These are phyloP conservation scores for Propithecus coquereli DNA, from an alignment of 2,113 vertebrate species.

Conservation along the genomic window DNA sequence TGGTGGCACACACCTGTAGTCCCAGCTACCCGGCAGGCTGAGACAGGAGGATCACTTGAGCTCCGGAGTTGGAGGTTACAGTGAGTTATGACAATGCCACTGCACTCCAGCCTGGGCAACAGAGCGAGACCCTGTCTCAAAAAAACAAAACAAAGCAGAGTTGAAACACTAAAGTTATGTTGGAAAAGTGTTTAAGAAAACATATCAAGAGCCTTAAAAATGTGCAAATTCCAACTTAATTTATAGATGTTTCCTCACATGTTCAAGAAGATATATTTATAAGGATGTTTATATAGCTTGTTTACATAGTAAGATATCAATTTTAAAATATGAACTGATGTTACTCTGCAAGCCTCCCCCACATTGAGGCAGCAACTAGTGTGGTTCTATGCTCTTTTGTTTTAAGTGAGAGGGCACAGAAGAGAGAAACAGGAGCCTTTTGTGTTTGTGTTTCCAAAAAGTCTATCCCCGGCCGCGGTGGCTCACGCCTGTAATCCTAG, in stretches of 20 bases:
- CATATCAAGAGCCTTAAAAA: background rate
- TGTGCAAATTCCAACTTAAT: background rate
- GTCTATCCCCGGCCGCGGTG: background rate
- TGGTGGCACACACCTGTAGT: background rate
- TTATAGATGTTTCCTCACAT: background rate
- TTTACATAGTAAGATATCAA: background rate
- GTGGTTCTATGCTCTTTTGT: conserved; percentile 35
- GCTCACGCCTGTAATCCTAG: no score
- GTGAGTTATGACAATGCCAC: background rate
- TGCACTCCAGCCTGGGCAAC: background rate
- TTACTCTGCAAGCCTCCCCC: background rate
- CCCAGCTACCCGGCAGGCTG: background rate
- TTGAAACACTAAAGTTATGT: background rate
- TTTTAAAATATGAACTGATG: background rate
- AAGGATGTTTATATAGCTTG: background rate
- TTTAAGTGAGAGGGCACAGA: conserved; percentile 38
- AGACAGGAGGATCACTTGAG: background rate
- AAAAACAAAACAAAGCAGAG: background rate
- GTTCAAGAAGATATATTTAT: background rate
- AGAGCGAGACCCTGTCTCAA: background rate
- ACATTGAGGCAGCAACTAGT: background rate
- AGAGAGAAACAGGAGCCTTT: conserved; percentile 39
- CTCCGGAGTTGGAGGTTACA: no score
- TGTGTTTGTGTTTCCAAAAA: conserved; percentile 48
- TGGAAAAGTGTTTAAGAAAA: background rate